Conservation (phyloP, 2,888 invertebrate species). For the Trichopria drosophilae region DNA sequence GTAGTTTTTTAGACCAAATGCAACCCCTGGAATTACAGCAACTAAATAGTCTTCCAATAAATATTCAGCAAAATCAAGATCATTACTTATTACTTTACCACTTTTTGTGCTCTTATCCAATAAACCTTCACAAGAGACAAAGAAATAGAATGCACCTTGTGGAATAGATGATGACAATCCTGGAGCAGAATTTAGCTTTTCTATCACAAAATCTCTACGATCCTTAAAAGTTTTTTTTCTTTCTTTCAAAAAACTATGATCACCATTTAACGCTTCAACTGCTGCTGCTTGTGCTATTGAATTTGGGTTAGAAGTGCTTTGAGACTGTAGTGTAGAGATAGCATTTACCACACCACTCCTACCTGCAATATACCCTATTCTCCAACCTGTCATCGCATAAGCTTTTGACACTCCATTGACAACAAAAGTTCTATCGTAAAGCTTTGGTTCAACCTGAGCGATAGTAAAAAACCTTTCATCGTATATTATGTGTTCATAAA, state of each 20-base stretch:
- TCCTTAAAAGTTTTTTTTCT: slow-evolving; percentile 15
- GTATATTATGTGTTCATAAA: slow-evolving; percentile 23
- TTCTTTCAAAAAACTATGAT: slow-evolving; percentile 19
- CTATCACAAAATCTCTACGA: slow-evolving; percentile 21
- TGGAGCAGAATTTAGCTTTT: slow-evolving; percentile 18
- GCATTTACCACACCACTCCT: slow-evolving; percentile 16
- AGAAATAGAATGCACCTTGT: slow-evolving; percentile 22
- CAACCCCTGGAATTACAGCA: slow-evolving; percentile 19
- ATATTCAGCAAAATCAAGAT: slow-evolving; percentile 13
- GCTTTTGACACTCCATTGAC: slow-evolving; percentile 24
- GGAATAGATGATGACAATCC: slow-evolving; percentile 15
- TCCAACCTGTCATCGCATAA: slow-evolving; percentile 23
- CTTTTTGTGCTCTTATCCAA: slow-evolving; percentile 8
- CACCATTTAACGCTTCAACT: slow-evolving; percentile 20
- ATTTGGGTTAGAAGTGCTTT: slow-evolving; percentile 20
- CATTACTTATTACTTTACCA: slow-evolving; percentile 14
- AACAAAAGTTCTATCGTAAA: slow-evolving; percentile 10
- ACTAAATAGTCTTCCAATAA: slow-evolving; percentile 12
- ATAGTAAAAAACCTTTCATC: slow-evolving; percentile 17
- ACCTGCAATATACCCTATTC: slow-evolving; percentile 22
- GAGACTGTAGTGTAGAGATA: slow-evolving; percentile 21
- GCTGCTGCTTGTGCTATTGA: slow-evolving; percentile 20
- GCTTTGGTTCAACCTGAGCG: slow-evolving; percentile 18
- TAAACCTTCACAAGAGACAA: slow-evolving; percentile 6
- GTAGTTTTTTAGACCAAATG: slow-evolving; percentile 14